A percentile compares a stretch with the other conserved stretches of the same genome.
Conservation (phyloP, 2,797 vertebrate genomes). For the Cichlasoma orientale region DNA sequence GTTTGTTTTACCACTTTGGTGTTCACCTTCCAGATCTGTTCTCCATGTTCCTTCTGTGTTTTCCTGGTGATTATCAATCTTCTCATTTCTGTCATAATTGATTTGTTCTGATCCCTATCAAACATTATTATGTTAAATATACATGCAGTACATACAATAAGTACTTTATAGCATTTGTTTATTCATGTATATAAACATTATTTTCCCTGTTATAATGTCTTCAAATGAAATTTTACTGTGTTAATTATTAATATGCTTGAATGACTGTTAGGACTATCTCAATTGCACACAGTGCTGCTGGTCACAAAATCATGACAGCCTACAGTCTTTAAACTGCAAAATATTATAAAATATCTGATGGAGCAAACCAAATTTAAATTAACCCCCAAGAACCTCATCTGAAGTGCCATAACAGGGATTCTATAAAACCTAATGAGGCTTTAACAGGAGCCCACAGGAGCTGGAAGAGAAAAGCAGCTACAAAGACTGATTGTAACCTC, state of each 20-base stretch:
- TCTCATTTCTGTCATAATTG: too few relatives aligned
- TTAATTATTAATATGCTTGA: constrained; percentile 8
- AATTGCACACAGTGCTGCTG: constrained; percentile 1
- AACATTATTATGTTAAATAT: background rate
- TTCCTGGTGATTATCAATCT: too few relatives aligned
- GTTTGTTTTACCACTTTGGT: too few relatives aligned
- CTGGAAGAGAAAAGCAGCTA: constrained; percentile 7
- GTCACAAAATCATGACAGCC: constrained; percentile 17
- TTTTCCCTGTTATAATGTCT: background rate
- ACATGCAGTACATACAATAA: background rate
- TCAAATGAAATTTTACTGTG: background rate
- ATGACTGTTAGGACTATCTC: constrained; percentile 5
- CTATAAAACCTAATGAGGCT: constrained; percentile 73
- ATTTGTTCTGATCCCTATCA: too few relatives aligned
- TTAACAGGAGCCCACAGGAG: constrained; percentile 39
- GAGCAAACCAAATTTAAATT: constrained; percentile 71
- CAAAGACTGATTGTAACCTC: background rate
- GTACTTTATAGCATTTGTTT: too few relatives aligned
- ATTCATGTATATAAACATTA: background rate
- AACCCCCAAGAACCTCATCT: constrained; percentile 71
- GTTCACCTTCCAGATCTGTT: too few relatives aligned
- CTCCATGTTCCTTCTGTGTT: too few relatives aligned
- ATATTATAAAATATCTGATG: constrained; percentile 55
- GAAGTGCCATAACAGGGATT: constrained; percentile 62
- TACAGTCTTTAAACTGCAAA: constrained; percentile 38